Percentiles rank a stretch among this genome's conserved stretches.
Evolutionary conservation across 2,113 vertebrate genomes (phyloP).

Genomic region (Mus musculus): GRCm39 chr5:55950501-55951000

Average conservation of each 20-base stretch:
- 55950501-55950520: rapidly evolving
- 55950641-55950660: background rate
- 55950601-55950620: background rate
- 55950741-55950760: conserved; percentile 56
- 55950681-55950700: background rate
- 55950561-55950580: background rate
- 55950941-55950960: conserved; percentile 73
- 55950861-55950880: conserved; percentile 65
- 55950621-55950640: background rate
- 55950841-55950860: conserved; percentile 71
- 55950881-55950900: conserved; percentile 78
- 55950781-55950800: conserved; percentile 74
- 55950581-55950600: background rate
- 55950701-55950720: conserved; percentile 1
- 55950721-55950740: conserved; percentile 61
- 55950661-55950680: background rate
- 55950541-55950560: background rate
- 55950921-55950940: conserved; percentile 68
- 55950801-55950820: conserved; percentile 70
- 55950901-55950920: conserved; percentile 67
- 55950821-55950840: conserved; percentile 52
- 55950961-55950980: conserved; percentile 53
- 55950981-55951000: conserved; percentile 57
- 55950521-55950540: background rate
- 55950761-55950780: conserved; percentile 59